Evolutionary conservation across 2,797 vertebrate genomes (phyloP), one percentile per base, ranked within the genome.

Genomic region (Steatocranus sp.): DNA sequence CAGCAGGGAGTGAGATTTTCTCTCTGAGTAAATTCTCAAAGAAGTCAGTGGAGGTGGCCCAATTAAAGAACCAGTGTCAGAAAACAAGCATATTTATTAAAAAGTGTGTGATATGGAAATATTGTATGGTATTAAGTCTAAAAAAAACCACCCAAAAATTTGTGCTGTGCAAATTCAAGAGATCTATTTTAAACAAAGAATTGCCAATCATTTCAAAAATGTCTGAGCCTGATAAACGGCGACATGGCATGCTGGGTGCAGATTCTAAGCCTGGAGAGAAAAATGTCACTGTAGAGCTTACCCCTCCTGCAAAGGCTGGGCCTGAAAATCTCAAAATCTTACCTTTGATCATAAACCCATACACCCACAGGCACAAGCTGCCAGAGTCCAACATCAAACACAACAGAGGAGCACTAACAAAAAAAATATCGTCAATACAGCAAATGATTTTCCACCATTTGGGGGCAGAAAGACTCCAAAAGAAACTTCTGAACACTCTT

Each of bases 361-460:
- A 61, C n/a, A 78, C 76, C 78, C 76, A 81, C 10, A n/a, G 74
- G 82, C 83, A 76, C 78, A 86, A 81, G 76, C 83, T 74, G 77
- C 58, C 75, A 3, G 61, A 83, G 81, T 87, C 76, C 48, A 76
- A 89, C 83, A 83, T 88, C 86, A 86, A 89, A 88, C 82, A 76
- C 54, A 56, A 66, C 76, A 78, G 27, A 8, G 41, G 61, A 56
- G 54, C 46, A 30, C 27, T 78, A 20, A 18, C 23, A 34, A 41
- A 53, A 76, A 79, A 79, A 74, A 74, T 3, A 46, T 74, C 7
- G 36, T 15, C 38, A 41, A 7, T 41, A 20, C 27, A 25, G 18
- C 50, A 46, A 18, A 46, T 17, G 79, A 11, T 75, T 76, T 76
- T 41, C 10, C 43, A 17, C n/a, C 11, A 77, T n/a, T 70, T 23